Base-by-base conservation (phyloP, 2,888 invertebrate genomes). In the Brachyopa scutellaris region DNA sequence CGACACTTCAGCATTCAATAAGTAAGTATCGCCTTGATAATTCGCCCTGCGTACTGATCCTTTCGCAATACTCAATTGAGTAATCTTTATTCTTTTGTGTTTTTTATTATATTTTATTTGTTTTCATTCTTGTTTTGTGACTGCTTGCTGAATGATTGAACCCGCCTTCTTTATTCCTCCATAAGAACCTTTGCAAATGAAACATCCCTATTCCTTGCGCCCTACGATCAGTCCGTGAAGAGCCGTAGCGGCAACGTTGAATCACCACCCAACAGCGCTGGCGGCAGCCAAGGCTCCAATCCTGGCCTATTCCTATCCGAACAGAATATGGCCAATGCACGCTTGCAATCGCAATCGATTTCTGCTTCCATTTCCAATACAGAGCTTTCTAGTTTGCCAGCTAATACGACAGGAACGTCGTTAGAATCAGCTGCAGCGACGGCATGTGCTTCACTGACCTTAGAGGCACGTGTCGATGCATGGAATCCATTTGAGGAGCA, bases 401-500 rank as follows among this genome's bases (percentile, higher is more conserved):
- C 72, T 33, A 69, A 74, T 73, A 62, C 70, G 57, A 78, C 57
- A 15, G 77, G 57, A 42, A 73, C 73, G 47, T 55, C 76, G 33
- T 62, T 59, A 57, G 90, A 89, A 49, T 84, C 87, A 5, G 83
- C 73, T 42, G 78, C 78, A 29, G 70, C 74, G 51, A 80, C 84
- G 40, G 55, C 73, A 8, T 57, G 62, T 26, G 73, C 77, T 53
- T 78, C 84, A 47, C 72, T 77, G n/a, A 77, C 85, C 2, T 70
- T 88, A 66, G 89, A 88, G n/a, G 88, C 88, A 29, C 88, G 89
- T 15, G 87, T 90, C 19, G 94, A 95, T 87, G 94, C 95, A 84
- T 96, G 96, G 96, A 96, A 96, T 91, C 96, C 96, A 1, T 96
- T 96, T 87, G 95, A 95, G 87, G 95, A 95, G 86, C 92, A 93